A percentile compares a stretch with the other conserved stretches of the same genome.
Conservation (phyloP, 1,140 invertebrate species). For the Ooceraea biroi region DNA sequence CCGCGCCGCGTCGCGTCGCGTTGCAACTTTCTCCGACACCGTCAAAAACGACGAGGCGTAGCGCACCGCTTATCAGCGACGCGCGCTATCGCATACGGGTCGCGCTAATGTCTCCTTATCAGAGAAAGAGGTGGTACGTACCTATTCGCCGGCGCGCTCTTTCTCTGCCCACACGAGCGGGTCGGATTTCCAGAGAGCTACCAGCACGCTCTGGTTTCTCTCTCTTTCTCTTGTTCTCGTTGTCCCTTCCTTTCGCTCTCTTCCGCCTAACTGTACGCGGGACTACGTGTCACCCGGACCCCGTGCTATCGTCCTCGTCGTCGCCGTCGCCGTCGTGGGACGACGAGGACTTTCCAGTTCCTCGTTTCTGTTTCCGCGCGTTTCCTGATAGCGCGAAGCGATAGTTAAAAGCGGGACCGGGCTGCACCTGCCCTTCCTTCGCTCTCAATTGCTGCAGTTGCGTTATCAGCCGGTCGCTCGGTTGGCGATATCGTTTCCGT, state of each 20-base stretch:
- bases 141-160: constrained; percentile 78
- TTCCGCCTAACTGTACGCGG: constrained; percentile 38
- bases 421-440: constrained; percentile 62
- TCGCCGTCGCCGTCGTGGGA: constrained; percentile 75
- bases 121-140: constrained; percentile 75
- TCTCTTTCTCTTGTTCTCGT: background rate
- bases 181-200: constrained; percentile 80
- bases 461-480: constrained; percentile 36
- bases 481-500: constrained; percentile 49
- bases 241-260: background rate
- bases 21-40: constrained; percentile 53
- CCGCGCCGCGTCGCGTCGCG: background rate
- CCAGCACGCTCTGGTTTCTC: constrained; percentile 75
- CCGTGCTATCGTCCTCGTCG: constrained; percentile 20
- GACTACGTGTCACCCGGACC: constrained; percentile 41
- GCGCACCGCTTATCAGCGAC: constrained; percentile 79
- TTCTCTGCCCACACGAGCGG: constrained; percentile 74
- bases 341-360: constrained; percentile 81
- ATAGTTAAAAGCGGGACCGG: constrained; percentile 68
- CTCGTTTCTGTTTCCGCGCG: constrained; percentile 75
- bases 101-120: constrained; percentile 86
- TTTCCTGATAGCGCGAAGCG: constrained; percentile 71
- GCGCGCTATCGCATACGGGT: constrained; percentile 85
- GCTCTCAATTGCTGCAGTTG: constrained; percentile 12
- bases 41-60: constrained; percentile 68